Base-by-base conservation (phyloP, 23 tunicate species). In the Clavelina lepadiformis region DNA sequence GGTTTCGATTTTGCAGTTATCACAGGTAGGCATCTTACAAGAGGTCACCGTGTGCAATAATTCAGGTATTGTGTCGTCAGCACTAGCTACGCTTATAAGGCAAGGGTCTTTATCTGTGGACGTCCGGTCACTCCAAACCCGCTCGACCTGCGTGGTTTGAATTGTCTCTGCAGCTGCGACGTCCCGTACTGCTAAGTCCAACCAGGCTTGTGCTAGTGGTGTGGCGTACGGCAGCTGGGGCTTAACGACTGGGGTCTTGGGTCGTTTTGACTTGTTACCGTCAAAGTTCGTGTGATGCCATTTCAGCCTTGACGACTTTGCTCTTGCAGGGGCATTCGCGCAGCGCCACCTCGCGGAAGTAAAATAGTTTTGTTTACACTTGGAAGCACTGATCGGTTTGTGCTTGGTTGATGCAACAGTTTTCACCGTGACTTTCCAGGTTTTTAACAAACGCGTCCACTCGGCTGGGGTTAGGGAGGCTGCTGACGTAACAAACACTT, bases 281-380 rank as follows among this genome's bases (percentile, higher is more conserved):
- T 73, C 58, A 33, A 73, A 73, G 68, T 60, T 38, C 3, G 78
- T 73, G 58, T 73, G 78, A 44, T 73, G 78, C 78, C 78, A 73
- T 32, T 73, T 73, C 1, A 73, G 30, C 11, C 6, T 35, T 27
- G 21, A 36, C 7, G 22, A 28, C 23, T 35, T 63, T 35, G 49
- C 38, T 63, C 38, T 63, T n/a, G 65, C n/a, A 3, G 8, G 65
- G 38, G 37, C 38, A 3, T 27, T 28, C 38, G 68, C 49, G 23
- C 28, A 63, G 50, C 68, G 68, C 68, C 68, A 63, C 51, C 25
- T 35, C 3, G 49, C 5, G 68, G 50, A 3, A 3, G 68, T 18
- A 19, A 11, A 35, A 63, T 7, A 15, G 7, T 63, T 63, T 21
- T 15, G 21, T 35, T 63, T 63, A 5, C n/a, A n/a, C n/a, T n/a